Evolutionary conservation across 2,113 vertebrate species (phyloP), one percentile per base, ranked within the genome.

Genomic region (Myiopsitta monachus): DNA sequence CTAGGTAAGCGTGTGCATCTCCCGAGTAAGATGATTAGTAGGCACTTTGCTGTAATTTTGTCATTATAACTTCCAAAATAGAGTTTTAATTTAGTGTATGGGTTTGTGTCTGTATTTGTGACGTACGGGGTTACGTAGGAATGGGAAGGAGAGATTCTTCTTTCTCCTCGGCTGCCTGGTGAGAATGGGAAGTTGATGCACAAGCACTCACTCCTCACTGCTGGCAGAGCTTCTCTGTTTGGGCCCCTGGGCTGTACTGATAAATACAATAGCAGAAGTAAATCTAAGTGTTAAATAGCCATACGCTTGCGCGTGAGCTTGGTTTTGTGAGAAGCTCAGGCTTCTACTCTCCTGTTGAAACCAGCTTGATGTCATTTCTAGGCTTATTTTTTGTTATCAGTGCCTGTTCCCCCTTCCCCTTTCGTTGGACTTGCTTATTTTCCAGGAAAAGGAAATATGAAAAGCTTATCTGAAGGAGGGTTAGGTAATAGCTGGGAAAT

Each of bases 301-400:
- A 0, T n/a, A 3, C 3, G 0, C 38, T 74, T 27, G 63, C 28
- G 61, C 7, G 7, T 18, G 30, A 73, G 43, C 11, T 3, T 51
- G 61, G 21, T 52, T 88, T 74, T 77, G 12, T 55, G 57, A 69
- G 77, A 26, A 67, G 36, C 18, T 83, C 41, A 31, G 61, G 33
- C 55, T 74, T 59, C 46, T 66, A 47, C 28, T 55, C 43, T 68
- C 24, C 23, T 31, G 57, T 52, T 83, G 64, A 81, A 94, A 77
- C 52, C 51, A 62, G 28, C 61, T 80, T 83, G 77, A 24, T 0
- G 0, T 83, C 2, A 55, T 49, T 83, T 93, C 54, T 88, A 49
- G 81, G 31, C 17, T 75, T 59, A 24, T n/a, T 83, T 92, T 83
- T 74, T 63, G 43, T 47, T 88, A 27, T 14, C 36, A 6, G 0